Percentiles rank a stretch among this genome's conserved stretches.
These are phyloP conservation scores for Pyrocoelia pectoralis DNA, from an alignment of 2,888 invertebrate genomes.

Conservation along the genomic window DNA sequence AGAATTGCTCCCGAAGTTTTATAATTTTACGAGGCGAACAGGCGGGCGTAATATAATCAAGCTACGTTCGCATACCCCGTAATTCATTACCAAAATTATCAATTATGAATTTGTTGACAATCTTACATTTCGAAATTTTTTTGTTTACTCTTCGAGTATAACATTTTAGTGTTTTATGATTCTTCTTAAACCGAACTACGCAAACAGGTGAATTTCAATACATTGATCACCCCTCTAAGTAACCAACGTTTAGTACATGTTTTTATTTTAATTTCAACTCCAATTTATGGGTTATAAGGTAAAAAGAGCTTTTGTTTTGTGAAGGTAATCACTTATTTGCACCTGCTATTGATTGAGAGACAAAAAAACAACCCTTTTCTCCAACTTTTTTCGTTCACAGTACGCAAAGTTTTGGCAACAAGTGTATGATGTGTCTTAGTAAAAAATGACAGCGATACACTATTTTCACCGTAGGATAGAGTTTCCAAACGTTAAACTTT, in stretches of 20 bases:
- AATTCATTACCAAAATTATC: slow-evolving; percentile 57
- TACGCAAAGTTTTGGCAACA: too few species aligned
- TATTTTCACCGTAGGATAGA: too few species aligned
- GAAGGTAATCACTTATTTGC: too few species aligned
- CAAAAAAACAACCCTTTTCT: too few species aligned
- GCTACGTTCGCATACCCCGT: slow-evolving; percentile 50
- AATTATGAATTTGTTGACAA: slow-evolving; percentile 52
- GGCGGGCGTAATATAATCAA: slow-evolving; percentile 44
- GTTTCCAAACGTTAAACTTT: slow-evolving; percentile 23
- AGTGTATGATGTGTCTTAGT: too few species aligned
- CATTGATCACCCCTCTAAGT: slow-evolving; percentile 31
- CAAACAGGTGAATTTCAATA: slow-evolving; percentile 47
- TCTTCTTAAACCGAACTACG: slow-evolving; percentile 51
- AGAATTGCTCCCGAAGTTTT: slow-evolving; percentile 48
- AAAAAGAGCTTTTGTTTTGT: neutral
- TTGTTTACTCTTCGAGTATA: too few species aligned
- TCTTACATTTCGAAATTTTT: slow-evolving; percentile 39
- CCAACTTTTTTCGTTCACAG: too few species aligned
- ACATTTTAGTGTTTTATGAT: slow-evolving; percentile 46
- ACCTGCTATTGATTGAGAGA: too few species aligned
- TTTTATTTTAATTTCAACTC: too few species aligned
- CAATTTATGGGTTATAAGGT: neutral
- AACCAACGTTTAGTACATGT: slow-evolving; percentile 6
- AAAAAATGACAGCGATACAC: too few species aligned
- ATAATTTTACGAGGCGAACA: slow-evolving; percentile 45